Evolutionary conservation across 2,888 invertebrate species (phyloP).

Genomic region (Leptura quadrifasciata): DNA sequence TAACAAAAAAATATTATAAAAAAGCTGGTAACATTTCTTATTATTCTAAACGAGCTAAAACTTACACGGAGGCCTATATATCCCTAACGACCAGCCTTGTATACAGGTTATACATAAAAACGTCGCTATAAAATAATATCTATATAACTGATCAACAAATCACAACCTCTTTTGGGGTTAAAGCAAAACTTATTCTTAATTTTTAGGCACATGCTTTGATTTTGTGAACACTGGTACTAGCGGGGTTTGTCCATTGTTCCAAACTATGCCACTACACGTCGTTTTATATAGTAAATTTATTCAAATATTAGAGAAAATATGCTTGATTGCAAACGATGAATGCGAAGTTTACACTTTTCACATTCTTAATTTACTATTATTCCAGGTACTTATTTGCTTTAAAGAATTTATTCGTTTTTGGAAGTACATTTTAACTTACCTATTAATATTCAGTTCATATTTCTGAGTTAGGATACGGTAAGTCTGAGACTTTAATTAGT

Average conservation of each 20-base stretch:
- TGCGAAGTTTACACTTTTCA: neutral
- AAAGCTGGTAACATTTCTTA: constrained; percentile 13
- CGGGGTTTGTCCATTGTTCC: constrained; percentile 13
- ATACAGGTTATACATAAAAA: constrained; percentile 12
- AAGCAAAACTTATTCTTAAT: constrained; percentile 38
- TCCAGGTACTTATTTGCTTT: constrained; percentile 32
- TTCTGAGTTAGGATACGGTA: no score
- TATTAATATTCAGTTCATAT: no score
- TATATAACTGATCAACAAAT: constrained; percentile 19
- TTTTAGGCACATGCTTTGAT: constrained; percentile 61
- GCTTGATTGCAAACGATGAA: neutral
- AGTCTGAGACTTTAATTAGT: no score
- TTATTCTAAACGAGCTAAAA: constrained; percentile 4
- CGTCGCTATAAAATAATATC: constrained; percentile 5
- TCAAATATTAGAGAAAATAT: neutral
- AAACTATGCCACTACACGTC: neutral
- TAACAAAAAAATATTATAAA: constrained; percentile 10
- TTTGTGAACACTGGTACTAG: constrained; percentile 49
- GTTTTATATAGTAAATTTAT: neutral
- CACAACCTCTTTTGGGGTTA: constrained; percentile 27
- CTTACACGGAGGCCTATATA: neutral
- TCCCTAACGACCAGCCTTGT: constrained; percentile 1
- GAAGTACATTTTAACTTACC: neutral
- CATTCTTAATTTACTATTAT: constrained; percentile 22
- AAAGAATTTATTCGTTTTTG: constrained; percentile 15